Evolutionary conservation across 2,797 vertebrate species (phyloP).

Genomic region (Sebastolobus altivelis): DNA sequence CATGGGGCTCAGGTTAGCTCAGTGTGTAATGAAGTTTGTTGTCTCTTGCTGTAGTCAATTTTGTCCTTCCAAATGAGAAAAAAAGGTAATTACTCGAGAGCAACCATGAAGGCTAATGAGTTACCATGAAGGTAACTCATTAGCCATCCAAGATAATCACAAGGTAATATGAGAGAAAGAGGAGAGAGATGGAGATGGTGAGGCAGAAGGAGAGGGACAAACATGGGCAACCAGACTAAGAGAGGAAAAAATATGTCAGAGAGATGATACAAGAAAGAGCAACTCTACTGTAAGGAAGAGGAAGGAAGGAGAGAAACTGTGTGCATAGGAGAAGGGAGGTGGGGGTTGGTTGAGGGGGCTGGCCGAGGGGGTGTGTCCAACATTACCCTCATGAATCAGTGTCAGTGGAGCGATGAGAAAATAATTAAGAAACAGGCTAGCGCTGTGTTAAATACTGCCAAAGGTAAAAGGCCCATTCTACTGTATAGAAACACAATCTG

Average conservation of each 20-base stretch:
- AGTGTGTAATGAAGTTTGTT: constrained; percentile 74
- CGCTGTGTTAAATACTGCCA: constrained; percentile 78
- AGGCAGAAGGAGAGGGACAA: constrained; percentile 10
- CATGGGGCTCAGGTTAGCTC: constrained; percentile 49
- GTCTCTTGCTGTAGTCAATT: constrained; percentile 69
- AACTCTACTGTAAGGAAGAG: constrained; percentile 34
- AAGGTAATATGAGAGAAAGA: constrained; percentile 58
- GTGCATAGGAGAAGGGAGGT: constrained; percentile 34
- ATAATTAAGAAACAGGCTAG: constrained; percentile 84
- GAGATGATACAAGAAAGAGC: constrained; percentile 23
- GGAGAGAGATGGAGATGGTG: constrained; percentile 29
- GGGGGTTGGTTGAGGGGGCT: constrained; percentile 64
- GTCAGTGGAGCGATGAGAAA: constrained; percentile 83
- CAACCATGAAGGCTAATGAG: constrained; percentile 68
- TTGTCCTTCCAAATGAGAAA: constrained; percentile 57
- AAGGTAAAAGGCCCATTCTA: constrained; percentile 74
- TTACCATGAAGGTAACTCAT: constrained; percentile 76
- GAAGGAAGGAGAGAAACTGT: constrained; percentile 34
- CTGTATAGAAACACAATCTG: constrained; percentile 66
- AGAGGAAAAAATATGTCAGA: constrained; percentile 26
- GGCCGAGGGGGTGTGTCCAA: constrained; percentile 74
- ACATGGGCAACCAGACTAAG: constrained; percentile 11
- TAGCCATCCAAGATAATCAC: constrained; percentile 70
- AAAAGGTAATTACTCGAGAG: constrained; percentile 77
- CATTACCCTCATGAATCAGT: constrained; percentile 84